Conservation (phyloP, 1,140 invertebrate genomes). For the Anoplophora glabripennis region DNA sequence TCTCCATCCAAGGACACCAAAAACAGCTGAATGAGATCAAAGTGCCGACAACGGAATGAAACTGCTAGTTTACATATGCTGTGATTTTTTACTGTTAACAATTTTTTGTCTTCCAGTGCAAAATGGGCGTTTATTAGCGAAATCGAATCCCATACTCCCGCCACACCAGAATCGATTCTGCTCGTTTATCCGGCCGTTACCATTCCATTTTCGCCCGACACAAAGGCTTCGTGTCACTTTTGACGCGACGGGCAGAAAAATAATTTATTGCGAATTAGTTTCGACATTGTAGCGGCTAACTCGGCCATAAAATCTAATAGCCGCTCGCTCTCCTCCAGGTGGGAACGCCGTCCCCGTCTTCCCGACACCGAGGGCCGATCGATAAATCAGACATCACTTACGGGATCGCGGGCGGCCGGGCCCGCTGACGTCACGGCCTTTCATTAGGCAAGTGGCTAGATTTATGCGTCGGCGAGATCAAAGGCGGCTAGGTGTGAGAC, state of each 20-base stretch:
- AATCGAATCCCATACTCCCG: not conserved
- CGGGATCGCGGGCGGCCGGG: constrained; percentile 26
- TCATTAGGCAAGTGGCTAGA: constrained; percentile 51
- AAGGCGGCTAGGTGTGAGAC: constrained; percentile 50
- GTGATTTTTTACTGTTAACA: no score
- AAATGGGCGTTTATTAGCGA: no score
- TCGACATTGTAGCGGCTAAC: constrained; percentile 7
- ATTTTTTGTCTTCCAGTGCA: no score
- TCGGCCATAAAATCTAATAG: constrained; percentile 2
- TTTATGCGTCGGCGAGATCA: constrained; percentile 49
- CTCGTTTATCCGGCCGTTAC: not conserved
- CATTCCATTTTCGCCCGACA: constrained; percentile 2
- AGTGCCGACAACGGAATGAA: no score
- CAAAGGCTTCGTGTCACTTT: constrained; percentile 9
- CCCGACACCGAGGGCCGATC: constrained; percentile 5
- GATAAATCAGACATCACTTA: constrained; percentile 36
- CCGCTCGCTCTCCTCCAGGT: not conserved
- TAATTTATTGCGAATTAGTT: constrained; percentile 14
- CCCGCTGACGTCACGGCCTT: constrained; percentile 41
- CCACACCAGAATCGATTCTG: constrained; percentile 4
- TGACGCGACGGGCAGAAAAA: constrained; percentile 3
- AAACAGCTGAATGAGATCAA: no score
- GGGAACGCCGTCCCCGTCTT: not conserved
- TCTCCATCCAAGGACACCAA: no score
- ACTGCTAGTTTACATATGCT: no score